phyloP scores from a whole-genome alignment of 2,888 invertebrate genomes.

The Anaspis maculata region DNA sequence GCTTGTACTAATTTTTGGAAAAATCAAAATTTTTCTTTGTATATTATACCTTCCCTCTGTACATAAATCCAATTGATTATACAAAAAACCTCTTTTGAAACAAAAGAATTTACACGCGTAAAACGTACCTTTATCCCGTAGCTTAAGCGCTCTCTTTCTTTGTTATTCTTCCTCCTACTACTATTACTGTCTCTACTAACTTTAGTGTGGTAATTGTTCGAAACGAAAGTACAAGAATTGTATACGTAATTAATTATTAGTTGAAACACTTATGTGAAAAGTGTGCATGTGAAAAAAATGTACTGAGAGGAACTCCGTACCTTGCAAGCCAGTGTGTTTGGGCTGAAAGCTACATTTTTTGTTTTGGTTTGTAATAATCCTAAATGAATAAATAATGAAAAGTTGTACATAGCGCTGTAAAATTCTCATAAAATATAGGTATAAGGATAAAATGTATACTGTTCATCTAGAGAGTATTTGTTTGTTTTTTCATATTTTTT shows the following conservation, averaged over 20 bases:
- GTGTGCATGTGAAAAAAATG: conserved; percentile 39
- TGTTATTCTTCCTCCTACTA: no score
- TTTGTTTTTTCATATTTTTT: conserved; percentile 36
- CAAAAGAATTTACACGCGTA: no score
- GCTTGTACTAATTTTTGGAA: conserved; percentile 33
- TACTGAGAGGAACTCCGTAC: conserved; percentile 35
- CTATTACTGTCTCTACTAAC: no score
- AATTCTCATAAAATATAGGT: conserved; percentile 41
- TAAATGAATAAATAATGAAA: conserved; percentile 11
- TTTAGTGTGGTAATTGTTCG: no score
- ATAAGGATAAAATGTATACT: conserved; percentile 44
- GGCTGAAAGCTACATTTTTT: conserved; percentile 28
- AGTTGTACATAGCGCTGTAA: conserved; percentile 37
- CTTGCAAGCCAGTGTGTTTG: conserved; percentile 41
- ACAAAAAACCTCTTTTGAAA: no score
- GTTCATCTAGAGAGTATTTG: conserved; percentile 37
- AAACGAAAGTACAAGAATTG: conserved; percentile 43
- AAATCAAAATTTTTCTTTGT: conserved; percentile 21
- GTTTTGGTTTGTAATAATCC: no score
- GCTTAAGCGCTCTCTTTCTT: no score
- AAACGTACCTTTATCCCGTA: no score
- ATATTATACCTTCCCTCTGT: no score
- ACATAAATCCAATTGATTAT: no score
- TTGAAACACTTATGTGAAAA: conserved; percentile 41
- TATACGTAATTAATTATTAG: conserved; percentile 38